These are phyloP conservation scores for Tinamus guttatus DNA, from an alignment of 2,113 vertebrate genomes.

Conservation along the genomic window DNA sequence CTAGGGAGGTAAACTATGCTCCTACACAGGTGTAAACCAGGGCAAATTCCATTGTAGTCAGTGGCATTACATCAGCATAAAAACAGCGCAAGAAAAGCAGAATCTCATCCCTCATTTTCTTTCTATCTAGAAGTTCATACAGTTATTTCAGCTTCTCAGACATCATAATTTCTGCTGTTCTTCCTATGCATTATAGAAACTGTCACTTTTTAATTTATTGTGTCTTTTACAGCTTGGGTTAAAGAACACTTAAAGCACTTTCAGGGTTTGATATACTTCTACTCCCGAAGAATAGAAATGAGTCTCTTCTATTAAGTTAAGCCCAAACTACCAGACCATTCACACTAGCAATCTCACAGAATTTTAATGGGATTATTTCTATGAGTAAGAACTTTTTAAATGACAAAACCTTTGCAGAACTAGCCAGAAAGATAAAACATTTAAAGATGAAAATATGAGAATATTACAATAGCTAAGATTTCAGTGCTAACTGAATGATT, in stretches of 20 bases:
- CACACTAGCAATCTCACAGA: neutral
- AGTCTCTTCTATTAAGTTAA: constrained; percentile 39
- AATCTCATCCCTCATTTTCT: neutral
- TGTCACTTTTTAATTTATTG: constrained; percentile 30
- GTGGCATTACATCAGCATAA: neutral
- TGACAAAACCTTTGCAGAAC: neutral
- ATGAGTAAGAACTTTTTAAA: neutral
- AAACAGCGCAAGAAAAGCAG: neutral
- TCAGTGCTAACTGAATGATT: neutral
- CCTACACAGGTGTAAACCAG: neutral
- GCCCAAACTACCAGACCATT: neutral
- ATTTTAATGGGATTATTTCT: constrained; percentile 21
- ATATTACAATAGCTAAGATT: neutral
- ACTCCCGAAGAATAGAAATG: constrained; percentile 28
- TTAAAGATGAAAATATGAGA: neutral
- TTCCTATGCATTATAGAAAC: constrained; percentile 15
- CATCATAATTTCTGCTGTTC: constrained; percentile 1
- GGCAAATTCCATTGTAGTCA: neutral
- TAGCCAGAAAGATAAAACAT: neutral
- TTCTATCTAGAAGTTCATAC: neutral
- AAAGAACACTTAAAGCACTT: constrained; percentile 42
- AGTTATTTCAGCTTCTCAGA: neutral
- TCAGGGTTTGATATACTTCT: constrained; percentile 14
- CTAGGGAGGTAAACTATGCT: neutral
- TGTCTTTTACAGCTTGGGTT: constrained; percentile 18